A percentile compares a stretch with the other conserved stretches of the same genome.
These are phyloP conservation scores for Hyppa rectilinea DNA, from an alignment of 2,888 invertebrate genomes.

Conservation along the genomic window DNA sequence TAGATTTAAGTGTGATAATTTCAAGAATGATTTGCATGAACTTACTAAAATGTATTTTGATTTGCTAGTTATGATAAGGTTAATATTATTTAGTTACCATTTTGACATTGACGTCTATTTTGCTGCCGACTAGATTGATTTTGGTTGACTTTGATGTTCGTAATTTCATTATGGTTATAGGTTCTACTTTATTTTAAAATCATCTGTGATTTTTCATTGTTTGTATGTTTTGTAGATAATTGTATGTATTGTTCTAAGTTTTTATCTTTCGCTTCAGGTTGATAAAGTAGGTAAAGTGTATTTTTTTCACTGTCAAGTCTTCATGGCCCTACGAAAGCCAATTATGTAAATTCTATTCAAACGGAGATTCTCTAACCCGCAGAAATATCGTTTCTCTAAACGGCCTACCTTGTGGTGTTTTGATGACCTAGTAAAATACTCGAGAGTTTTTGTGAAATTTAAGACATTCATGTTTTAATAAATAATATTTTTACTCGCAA, in stretches of 20 bases:
- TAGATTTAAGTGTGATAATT: conserved; percentile 11
- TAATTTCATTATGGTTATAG: not conserved
- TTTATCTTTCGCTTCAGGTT: not conserved
- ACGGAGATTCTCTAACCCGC: conserved; percentile 20
- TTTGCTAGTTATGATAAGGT: conserved; percentile 1
- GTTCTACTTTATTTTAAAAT: not conserved
- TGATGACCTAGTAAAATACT: conserved; percentile 31
- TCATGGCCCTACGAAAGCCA: conserved; percentile 13
- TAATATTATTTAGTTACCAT: conserved; percentile 36
- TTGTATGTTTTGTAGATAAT: not conserved
- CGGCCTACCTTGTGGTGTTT: conserved; percentile 18
- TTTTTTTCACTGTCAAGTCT: conserved; percentile 30
- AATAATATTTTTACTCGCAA: conserved; percentile 10
- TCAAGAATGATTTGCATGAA: conserved; percentile 6
- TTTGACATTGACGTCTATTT: conserved; percentile 44
- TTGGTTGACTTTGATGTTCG: conserved; percentile 20
- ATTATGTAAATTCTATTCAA: conserved; percentile 45
- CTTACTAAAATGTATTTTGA: conserved; percentile 5
- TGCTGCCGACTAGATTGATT: conserved; percentile 20
- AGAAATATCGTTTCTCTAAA: conserved; percentile 20
- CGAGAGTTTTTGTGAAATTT: conserved; percentile 29
- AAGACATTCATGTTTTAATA: not conserved
- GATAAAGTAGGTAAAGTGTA: no score
- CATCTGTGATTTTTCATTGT: not conserved
- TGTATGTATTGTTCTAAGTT: not conserved